Evolutionary conservation across 2,797 vertebrate genomes (phyloP).

Genomic region (Protonibea diacanthus): DNA sequence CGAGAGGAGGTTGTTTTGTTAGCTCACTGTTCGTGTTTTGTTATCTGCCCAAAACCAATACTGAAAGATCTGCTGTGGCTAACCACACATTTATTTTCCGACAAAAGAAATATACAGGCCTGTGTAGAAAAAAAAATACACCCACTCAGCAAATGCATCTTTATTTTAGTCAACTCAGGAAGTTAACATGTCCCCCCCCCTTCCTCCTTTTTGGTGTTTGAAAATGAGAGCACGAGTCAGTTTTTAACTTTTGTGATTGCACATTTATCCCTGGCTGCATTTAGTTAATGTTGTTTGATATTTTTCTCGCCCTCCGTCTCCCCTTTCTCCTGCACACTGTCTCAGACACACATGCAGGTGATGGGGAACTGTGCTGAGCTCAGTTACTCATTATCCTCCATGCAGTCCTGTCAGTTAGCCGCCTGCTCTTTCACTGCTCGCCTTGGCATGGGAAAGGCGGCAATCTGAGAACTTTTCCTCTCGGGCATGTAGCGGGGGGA

Average conservation of each 20-base stretch:
- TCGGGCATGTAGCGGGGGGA: constrained; percentile 19
- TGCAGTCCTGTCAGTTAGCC: constrained; percentile 36
- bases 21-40: constrained; percentile 29
- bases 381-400: constrained; percentile 54
- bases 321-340: background rate
- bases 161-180: constrained; percentile 32
- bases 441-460: constrained; percentile 32
- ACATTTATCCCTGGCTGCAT: constrained; percentile 34
- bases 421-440: constrained; percentile 36
- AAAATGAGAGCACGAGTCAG: constrained; percentile 4
- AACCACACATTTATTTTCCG: constrained; percentile 45
- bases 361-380: constrained; percentile 23
- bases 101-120: constrained; percentile 26
- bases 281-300: constrained; percentile 25
- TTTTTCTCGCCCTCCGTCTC: constrained; percentile 27
- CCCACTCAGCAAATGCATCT: constrained; percentile 41
- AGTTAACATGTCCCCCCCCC: constrained; percentile 16
- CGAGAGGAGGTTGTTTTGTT: constrained; percentile 14
- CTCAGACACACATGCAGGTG: constrained; percentile 24
- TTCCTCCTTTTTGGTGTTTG: constrained; percentile 2
- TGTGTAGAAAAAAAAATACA: constrained; percentile 25
- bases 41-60: constrained; percentile 30
- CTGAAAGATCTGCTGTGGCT: constrained; percentile 42
- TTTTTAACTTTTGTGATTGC: constrained; percentile 32
- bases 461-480: constrained; percentile 56